phyloP scores from a whole-genome alignment of 1,140 invertebrate species.

The Bombus fervidus region DNA sequence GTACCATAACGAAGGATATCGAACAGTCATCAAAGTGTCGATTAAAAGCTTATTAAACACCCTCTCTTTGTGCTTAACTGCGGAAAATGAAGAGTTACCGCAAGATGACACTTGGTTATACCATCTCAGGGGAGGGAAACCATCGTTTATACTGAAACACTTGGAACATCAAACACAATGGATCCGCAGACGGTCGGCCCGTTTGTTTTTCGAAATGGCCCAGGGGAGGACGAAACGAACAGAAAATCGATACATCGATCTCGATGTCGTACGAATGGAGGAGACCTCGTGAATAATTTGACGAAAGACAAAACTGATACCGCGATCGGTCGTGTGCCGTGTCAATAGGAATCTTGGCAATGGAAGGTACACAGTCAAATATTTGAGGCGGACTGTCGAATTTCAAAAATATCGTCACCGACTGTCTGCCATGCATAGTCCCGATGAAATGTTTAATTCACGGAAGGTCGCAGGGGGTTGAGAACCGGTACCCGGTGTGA shows the following conservation, averaged over 20 bases:
- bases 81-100: neutral
- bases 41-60: neutral
- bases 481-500: conserved; percentile 10
- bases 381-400: conserved; percentile 70
- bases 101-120: neutral
- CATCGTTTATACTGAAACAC: neutral
- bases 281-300: conserved; percentile 64
- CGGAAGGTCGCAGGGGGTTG: neutral
- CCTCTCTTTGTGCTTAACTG: neutral
- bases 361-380: conserved; percentile 76
- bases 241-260: conserved; percentile 61
- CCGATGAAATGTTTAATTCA: conserved; percentile 67
- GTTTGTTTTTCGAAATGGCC: conserved; percentile 41
- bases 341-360: conserved; percentile 74
- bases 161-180: conserved; percentile 18
- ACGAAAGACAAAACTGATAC: conserved; percentile 70
- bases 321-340: conserved; percentile 62
- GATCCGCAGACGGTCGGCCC: neutral
- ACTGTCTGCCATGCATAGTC: conserved; percentile 33
- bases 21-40: neutral
- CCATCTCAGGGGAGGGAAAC: neutral
- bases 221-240: neutral
- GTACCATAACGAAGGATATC: no score
- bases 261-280: conserved; percentile 27
- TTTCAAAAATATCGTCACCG: conserved; percentile 71